These are phyloP conservation scores for Drosophila engyochracea DNA, from an alignment of 2,888 invertebrate species.

Conservation along the genomic window DNA sequence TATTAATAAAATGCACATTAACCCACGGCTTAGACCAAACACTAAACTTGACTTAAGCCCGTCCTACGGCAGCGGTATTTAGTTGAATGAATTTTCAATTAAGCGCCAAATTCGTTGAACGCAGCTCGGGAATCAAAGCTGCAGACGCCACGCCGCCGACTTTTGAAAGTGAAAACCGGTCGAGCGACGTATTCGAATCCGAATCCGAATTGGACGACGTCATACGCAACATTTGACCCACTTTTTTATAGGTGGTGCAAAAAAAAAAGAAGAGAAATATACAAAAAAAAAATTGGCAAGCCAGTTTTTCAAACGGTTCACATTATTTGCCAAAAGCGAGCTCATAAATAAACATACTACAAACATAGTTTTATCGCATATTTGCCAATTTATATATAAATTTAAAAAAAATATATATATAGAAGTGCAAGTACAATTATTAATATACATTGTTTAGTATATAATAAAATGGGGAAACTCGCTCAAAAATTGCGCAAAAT, in stretches of 20 bases:
- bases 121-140: conserved; percentile 40
- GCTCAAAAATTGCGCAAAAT: not conserved
- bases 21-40: conserved; percentile 64
- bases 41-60: conserved; percentile 20
- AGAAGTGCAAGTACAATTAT: not conserved
- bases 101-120: conserved; percentile 65
- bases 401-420: not conserved
- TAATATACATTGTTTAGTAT: conserved; percentile 24
- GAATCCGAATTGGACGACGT: conserved; percentile 46
- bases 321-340: conserved; percentile 37
- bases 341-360: conserved; percentile 19
- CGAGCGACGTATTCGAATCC: conserved; percentile 34
- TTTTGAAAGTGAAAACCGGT: conserved; percentile 72
- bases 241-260: conserved; percentile 56
- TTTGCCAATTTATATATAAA: conserved; percentile 7
- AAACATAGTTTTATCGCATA: not conserved
- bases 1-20: conserved; percentile 79
- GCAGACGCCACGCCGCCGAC: conserved; percentile 60
- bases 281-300: conserved; percentile 59
- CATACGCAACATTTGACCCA: conserved; percentile 75
- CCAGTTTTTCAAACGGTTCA: conserved; percentile 51
- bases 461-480: not conserved
- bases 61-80: conserved; percentile 47
- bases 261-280: conserved; percentile 26
- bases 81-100: conserved; percentile 79